Conservation (phyloP, 1,140 invertebrate genomes). For the Tetragonula clypearis region DNA sequence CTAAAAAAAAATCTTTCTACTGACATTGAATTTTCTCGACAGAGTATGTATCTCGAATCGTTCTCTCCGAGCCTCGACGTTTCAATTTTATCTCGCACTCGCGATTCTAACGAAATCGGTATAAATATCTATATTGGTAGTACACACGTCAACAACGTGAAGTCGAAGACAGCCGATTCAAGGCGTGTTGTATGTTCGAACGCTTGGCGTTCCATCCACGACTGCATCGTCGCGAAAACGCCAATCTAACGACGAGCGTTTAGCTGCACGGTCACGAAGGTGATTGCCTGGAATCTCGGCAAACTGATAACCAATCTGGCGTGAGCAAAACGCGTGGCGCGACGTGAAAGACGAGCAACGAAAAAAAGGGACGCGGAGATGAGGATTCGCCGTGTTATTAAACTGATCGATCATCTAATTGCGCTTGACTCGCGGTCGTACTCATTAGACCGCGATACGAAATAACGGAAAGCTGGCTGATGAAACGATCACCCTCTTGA, state of each 20-base stretch:
- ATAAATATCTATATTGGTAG: no score
- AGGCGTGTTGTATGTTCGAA: no score
- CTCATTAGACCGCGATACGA: conserved; percentile 7
- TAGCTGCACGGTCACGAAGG: conserved; percentile 52
- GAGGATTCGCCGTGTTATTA: conserved; percentile 49
- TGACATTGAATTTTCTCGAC: no score
- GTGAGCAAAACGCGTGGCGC: conserved; percentile 43
- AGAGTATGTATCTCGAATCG: no score
- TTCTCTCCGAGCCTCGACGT: no score
- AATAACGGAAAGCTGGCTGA: conserved; percentile 10
- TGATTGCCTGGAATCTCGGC: conserved; percentile 10
- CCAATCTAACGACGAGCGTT: conserved; percentile 45
- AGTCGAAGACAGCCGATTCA: no score
- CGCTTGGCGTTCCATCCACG: no score
- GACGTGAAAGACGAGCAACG: conserved; percentile 17
- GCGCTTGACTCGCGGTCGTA: background rate
- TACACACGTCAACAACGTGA: no score
- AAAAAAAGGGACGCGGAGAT: background rate
- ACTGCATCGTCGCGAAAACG: conserved; percentile 8
- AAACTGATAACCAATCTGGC: conserved; percentile 44
- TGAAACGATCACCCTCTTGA: conserved; percentile 1
- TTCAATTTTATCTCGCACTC: no score
- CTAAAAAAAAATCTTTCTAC: no score
- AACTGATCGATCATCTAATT: conserved; percentile 39
- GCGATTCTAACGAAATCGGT: no score